These are phyloP conservation scores for Dascillus cervinus DNA, from an alignment of 2,888 invertebrate genomes.

Conservation along the genomic window DNA sequence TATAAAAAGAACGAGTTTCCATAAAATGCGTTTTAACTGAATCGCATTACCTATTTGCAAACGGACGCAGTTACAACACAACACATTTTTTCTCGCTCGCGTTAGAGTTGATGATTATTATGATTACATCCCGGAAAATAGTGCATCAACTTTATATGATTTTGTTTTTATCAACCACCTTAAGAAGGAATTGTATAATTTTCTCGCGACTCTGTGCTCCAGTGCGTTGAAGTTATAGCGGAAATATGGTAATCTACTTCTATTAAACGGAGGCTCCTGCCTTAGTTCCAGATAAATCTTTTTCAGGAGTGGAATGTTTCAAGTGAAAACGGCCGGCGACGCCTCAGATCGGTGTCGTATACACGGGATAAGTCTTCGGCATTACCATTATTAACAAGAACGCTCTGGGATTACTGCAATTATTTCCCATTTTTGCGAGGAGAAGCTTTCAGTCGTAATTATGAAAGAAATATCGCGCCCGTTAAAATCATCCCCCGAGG, in stretches of 20 bases:
- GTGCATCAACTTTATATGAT: no score
- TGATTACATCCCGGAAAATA: no score
- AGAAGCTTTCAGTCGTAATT: no score
- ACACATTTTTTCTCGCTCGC: no score
- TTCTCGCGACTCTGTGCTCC: slow-evolving; percentile 18
- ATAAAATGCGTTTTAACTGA: no score
- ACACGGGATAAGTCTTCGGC: slow-evolving; percentile 19
- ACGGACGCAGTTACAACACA: no score
- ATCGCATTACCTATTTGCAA: no score
- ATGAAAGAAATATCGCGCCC: no score
- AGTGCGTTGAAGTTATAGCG: slow-evolving; percentile 27
- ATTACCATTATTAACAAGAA: slow-evolving; percentile 20
- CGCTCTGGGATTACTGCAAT: slow-evolving; percentile 13
- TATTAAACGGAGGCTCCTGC: slow-evolving; percentile 25
- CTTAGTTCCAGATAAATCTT: slow-evolving; percentile 28
- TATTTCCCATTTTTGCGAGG: slow-evolving; percentile 10
- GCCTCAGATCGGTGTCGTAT: slow-evolving; percentile 18
- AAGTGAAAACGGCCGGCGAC: slow-evolving; percentile 27
- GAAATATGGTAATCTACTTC: slow-evolving; percentile 29
- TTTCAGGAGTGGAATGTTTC: slow-evolving; percentile 26
- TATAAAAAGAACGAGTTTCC: no score
- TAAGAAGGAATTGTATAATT: slow-evolving; percentile 19
- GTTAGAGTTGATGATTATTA: no score
- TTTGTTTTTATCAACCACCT: slow-evolving; percentile 7
- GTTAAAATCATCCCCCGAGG: no score